Evolutionary conservation across 1,140 invertebrate genomes (phyloP).

Genomic region (Nephila pilipes): DNA sequence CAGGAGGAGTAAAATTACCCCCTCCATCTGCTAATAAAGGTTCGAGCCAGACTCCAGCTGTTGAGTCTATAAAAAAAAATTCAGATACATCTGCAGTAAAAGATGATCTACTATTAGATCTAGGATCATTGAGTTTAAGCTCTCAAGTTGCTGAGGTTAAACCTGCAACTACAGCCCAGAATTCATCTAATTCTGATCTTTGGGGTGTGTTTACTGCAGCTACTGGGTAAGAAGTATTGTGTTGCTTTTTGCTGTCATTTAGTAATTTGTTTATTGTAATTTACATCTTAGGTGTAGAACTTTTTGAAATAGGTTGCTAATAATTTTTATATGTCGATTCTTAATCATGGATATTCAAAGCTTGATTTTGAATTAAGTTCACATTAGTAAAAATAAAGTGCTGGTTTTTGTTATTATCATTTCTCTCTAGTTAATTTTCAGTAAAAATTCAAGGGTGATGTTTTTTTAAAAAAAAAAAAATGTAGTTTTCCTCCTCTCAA

Average conservation of each 20-base stretch:
- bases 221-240: constrained; percentile 24
- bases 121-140: constrained; percentile 46
- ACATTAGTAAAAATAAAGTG: no score
- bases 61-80: constrained; percentile 83
- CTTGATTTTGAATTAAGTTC: background rate
- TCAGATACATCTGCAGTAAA: constrained; percentile 58
- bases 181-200: constrained; percentile 63
- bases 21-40: constrained; percentile 84
- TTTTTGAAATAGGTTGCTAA: background rate
- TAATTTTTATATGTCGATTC: background rate
- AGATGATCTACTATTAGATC: constrained; percentile 69
- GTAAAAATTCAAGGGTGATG: no score
- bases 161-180: constrained; percentile 9
- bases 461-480: no score
- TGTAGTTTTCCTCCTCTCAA: no score
- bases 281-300: background rate
- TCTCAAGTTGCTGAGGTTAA: background rate
- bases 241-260: background rate
- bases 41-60: constrained; percentile 84
- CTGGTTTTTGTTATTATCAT: no score
- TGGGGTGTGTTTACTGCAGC: constrained; percentile 92
- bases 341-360: no score
- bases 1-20: constrained; percentile 87
- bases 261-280: background rate
- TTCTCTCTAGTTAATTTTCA: no score